Percentiles rank a stretch among this genome's conserved stretches.
Evolutionary conservation across 30 jellyfish, hydroid and myxozoan species (phyloP).

Genomic region (Hydra vulgaris): DNA sequence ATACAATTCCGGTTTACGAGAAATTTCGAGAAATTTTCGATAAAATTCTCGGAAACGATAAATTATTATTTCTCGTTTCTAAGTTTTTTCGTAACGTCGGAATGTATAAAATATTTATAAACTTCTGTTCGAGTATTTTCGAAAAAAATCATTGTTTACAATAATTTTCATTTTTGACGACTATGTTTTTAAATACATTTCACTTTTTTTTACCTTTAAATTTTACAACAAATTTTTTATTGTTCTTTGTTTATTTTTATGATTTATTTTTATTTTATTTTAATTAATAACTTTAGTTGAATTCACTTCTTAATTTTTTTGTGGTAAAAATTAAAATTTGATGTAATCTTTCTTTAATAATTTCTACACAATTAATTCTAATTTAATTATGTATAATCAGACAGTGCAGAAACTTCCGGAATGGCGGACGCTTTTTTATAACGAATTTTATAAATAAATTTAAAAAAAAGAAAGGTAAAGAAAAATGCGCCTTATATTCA

Average conservation of each 20-base stretch:
- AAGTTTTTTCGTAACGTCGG: background rate
- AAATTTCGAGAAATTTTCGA: background rate
- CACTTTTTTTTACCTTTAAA: background rate
- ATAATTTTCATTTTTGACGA: background rate
- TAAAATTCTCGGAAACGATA: background rate
- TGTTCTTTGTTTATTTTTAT: background rate
- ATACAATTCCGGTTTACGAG: background rate
- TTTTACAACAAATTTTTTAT: background rate
- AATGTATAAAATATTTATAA: background rate
- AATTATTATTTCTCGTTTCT: background rate
- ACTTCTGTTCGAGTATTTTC: background rate
- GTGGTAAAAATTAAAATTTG: background rate
- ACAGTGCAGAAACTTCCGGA: too few relatives aligned
- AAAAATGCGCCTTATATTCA: too few relatives aligned
- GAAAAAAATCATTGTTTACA: background rate
- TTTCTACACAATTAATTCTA: background rate
- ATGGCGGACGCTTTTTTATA: too few relatives aligned
- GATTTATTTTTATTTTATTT: background rate
- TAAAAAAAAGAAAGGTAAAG: too few relatives aligned
- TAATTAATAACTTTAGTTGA: background rate
- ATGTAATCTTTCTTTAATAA: background rate
- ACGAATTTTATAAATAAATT: too few relatives aligned
- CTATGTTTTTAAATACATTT: background rate
- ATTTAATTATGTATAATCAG: background rate
- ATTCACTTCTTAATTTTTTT: background rate